Percentiles rank a stretch among this genome's conserved stretches.
Conservation (phyloP, 2,797 vertebrate genomes). For the Clarias fuscus region DNA sequence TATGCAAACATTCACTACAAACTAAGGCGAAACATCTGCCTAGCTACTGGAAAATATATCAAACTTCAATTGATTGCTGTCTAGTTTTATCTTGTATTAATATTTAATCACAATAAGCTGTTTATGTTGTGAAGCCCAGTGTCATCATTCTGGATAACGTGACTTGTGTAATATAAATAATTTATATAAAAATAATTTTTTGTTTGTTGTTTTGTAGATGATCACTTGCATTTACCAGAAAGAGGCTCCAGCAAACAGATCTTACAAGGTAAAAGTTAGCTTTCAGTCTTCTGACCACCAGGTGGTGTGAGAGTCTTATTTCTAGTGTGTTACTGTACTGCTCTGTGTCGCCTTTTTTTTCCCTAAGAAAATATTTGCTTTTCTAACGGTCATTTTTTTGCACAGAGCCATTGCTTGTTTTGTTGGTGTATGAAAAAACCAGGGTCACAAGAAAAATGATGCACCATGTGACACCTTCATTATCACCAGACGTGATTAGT, state of each 20-base stretch:
- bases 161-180: background rate
- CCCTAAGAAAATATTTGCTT: constrained; percentile 34
- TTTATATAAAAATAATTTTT: background rate
- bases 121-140: background rate
- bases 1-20: too few relatives aligned
- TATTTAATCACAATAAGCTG: background rate
- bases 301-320: constrained; percentile 44
- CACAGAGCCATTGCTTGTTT: background rate
- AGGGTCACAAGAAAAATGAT: background rate
- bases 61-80: too few relatives aligned
- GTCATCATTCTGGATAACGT: background rate
- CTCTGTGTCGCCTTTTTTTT: background rate
- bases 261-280: constrained; percentile 83
- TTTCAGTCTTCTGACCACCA: constrained; percentile 36
- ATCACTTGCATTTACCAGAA: constrained; percentile 72
- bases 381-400: constrained; percentile 15
- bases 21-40: too few relatives aligned
- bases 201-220: constrained; percentile 70
- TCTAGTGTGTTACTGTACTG: background rate
- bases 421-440: background rate
- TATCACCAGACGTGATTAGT: constrained; percentile 18
- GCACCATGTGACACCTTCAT: constrained; percentile 3
- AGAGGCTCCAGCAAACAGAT: constrained; percentile 91
- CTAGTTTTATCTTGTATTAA: background rate
- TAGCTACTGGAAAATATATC: too few relatives aligned